Base-by-base conservation (phyloP, 2,113 vertebrate genomes). In the Trogon melanurus region DNA sequence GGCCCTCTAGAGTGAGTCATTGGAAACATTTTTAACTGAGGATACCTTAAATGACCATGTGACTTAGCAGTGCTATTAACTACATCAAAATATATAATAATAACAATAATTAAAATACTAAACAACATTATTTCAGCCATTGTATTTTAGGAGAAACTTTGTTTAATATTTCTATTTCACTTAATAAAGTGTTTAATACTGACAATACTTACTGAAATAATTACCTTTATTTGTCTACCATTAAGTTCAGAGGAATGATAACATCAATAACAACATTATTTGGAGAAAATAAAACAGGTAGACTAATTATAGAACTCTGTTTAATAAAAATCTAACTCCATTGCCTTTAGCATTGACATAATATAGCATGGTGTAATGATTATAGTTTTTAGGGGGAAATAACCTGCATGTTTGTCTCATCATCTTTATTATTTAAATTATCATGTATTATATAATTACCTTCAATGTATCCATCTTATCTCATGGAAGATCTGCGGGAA, bases 271-370 rank as follows among this genome's bases (percentile, higher is more conserved):
- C 65, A 92, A 78, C 15, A 81, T 69, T 91, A 89, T 74, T 85
- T 93, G 25, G 27, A 94, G 62, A 82, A 96, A 94, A 94, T 80
- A 91, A 94, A 94, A 89, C 20, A 69, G 23, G 25, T 30, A 86
- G 60, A 61, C 45, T 91, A 95, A 97, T 97, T 97, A 92, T 82
- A 87, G 58, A 95, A 82, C 41, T 88, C 60, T 79, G 13, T 26
- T 82, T 94, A 87, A 91, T 70, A 79, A 93, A 95, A 89, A 57
- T 19, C 6, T 54, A 73, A 79, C 18, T 93, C 62, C 14, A 25
- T 93, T 96, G 91, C 91, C 95, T 83, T 93, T 66, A 97, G 79
- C 93, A 89, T n/a, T 91, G 66, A 95, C 71, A 91, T 88, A 83
- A 88, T 76, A 53, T 26, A 85, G 19, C 30, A 79, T 26, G 8